A percentile compares a stretch with the other conserved stretches of the same genome.
Evolutionary conservation across 1,140 invertebrate genomes (phyloP).

Genomic region (Mya arenaria): DNA sequence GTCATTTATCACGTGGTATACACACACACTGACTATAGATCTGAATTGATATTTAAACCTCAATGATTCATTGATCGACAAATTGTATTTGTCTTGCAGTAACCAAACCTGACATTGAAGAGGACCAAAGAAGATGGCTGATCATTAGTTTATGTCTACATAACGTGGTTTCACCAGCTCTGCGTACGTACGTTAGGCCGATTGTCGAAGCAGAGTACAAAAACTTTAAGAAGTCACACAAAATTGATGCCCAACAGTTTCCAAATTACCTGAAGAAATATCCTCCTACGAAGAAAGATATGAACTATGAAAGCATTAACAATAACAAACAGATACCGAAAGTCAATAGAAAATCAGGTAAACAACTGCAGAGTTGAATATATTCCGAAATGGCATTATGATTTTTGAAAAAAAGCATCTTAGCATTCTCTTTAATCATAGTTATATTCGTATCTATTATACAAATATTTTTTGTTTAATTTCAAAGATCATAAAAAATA

Average conservation of each 20-base stretch:
- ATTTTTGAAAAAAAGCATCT: too few relatives aligned
- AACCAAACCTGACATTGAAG: slow-evolving; percentile 13
- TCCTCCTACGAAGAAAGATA: not conserved
- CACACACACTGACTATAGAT: too few relatives aligned
- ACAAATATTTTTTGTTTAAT: too few relatives aligned
- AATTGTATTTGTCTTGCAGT: too few relatives aligned
- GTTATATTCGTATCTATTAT: too few relatives aligned
- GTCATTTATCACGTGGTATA: too few relatives aligned
- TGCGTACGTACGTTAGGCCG: slow-evolving; percentile 10
- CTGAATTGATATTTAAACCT: too few relatives aligned
- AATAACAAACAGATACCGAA: slow-evolving; percentile 14
- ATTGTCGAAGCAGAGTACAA: not conserved
- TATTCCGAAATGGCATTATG: too few relatives aligned
- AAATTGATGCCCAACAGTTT: slow-evolving; percentile 5
- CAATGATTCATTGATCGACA: too few relatives aligned
- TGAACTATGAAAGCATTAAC: slow-evolving; percentile 44
- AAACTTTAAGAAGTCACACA: not conserved
- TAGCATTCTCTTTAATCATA: too few relatives aligned
- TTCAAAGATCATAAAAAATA: too few relatives aligned
- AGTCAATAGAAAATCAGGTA: not conserved
- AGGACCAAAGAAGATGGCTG: slow-evolving; percentile 35
- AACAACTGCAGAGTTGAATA: too few relatives aligned
- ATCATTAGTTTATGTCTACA: slow-evolving; percentile 44
- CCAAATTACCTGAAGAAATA: slow-evolving; percentile 11
- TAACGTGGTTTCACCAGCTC: slow-evolving; percentile 11